Evolutionary conservation across 2,113 vertebrate genomes (phyloP).

Genomic region (Regulus satrapa): DNA sequence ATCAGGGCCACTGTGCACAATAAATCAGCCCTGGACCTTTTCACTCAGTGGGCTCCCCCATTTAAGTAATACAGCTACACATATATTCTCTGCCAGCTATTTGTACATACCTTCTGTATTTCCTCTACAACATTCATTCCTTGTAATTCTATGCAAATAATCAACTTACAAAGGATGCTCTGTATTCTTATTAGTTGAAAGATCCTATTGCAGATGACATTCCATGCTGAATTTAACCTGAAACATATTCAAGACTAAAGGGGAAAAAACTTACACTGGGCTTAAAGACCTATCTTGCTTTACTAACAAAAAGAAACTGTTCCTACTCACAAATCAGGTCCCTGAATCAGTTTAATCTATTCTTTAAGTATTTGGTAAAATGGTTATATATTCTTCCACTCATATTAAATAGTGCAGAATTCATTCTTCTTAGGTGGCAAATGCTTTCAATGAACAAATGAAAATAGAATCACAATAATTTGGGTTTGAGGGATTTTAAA

Average conservation of each 20-base stretch:
- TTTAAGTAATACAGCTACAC: not conserved
- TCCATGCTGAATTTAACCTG: not conserved
- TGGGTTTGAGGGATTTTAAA: not conserved
- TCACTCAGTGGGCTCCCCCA: not conserved
- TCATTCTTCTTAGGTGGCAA: slow-evolving; percentile 77
- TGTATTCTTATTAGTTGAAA: not conserved
- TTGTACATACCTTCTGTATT: not conserved
- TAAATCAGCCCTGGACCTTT: not conserved
- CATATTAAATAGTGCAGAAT: slow-evolving; percentile 72
- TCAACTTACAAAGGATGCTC: not conserved
- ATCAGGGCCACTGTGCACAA: not conserved
- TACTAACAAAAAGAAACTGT: not conserved
- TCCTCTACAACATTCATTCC: not conserved
- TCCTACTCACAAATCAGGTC: slow-evolving; percentile 74
- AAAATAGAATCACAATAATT: not conserved
- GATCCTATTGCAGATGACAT: not conserved
- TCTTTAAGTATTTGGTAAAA: slow-evolving; percentile 70
- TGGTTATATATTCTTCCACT: slow-evolving; percentile 65
- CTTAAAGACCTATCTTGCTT: not conserved
- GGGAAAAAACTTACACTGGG: not conserved
- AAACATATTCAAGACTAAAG: not conserved
- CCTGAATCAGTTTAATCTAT: slow-evolving; percentile 57
- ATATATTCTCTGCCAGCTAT: not conserved
- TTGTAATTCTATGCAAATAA: not conserved
- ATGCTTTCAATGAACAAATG: slow-evolving; percentile 57